Conservation (phyloP, 2,113 vertebrate genomes). For the Piaya cayana region DNA sequence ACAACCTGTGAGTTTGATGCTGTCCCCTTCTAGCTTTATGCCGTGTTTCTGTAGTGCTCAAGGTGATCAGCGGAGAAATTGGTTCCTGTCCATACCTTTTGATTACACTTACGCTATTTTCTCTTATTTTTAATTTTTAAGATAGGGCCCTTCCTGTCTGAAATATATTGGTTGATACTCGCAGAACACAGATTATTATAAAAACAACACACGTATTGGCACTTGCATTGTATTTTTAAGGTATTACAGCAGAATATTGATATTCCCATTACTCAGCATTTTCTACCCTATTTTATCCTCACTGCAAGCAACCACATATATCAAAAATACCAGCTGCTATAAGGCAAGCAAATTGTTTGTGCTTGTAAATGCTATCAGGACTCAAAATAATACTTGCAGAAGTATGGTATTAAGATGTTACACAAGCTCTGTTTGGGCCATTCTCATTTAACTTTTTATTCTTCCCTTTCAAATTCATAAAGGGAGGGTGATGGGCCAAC, state of each 20-base stretch:
- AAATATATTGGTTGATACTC: neutral
- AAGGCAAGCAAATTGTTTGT: neutral
- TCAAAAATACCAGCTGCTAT: neutral
- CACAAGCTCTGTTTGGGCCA: neutral
- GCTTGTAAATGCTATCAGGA: neutral
- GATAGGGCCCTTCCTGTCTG: neutral
- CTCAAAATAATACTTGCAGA: neutral
- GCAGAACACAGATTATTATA: neutral
- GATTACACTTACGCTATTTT: neutral
- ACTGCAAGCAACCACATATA: neutral
- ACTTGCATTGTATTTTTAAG: neutral
- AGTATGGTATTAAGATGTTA: neutral
- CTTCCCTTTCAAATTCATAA: neutral
- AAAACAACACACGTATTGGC: neutral
- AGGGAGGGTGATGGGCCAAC: neutral
- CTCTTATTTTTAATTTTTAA: neutral
- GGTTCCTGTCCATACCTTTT: neutral
- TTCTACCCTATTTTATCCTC: neutral
- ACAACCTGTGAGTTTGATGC: accelerated
- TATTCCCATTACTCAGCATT: neutral
- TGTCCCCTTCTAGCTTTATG: neutral
- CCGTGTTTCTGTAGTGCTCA: neutral
- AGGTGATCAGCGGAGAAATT: neutral
- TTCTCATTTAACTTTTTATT: neutral
- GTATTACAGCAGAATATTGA: neutral